Percentiles rank a stretch among this genome's conserved stretches.
phyloP scores from a whole-genome alignment of 2,113 vertebrate species.

The Mormoops blainvillei region DNA sequence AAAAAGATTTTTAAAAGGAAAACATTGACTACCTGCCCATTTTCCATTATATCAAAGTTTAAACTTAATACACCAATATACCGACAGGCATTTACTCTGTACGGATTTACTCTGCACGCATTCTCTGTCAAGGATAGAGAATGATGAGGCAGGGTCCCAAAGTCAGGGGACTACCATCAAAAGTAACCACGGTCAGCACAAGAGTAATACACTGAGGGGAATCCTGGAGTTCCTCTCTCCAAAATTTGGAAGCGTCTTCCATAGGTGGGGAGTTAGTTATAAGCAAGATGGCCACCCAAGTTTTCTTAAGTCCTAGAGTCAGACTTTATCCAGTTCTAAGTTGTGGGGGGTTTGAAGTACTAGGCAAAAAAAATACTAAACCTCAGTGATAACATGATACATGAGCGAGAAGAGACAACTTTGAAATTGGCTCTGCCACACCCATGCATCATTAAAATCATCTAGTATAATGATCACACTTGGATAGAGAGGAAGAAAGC shows the following conservation, averaged over 20 bases:
- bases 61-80: background rate
- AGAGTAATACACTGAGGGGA: background rate
- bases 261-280: background rate
- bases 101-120: too few relatives aligned
- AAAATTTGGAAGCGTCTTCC: background rate
- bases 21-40: background rate
- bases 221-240: background rate
- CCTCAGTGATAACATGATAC: background rate
- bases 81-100: constrained; percentile 1
- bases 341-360: background rate
- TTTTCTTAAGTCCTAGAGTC: background rate
- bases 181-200: background rate
- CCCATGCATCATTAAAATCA: background rate
- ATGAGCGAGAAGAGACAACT: background rate
- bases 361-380: background rate
- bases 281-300: background rate
- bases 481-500: background rate
- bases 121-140: background rate
- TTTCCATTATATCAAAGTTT: background rate
- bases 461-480: background rate
- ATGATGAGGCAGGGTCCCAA: background rate
- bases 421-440: background rate
- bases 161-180: background rate
- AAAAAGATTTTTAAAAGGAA: background rate
- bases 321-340: background rate